Evolutionary conservation across 1,140 invertebrate genomes (phyloP), one percentile per base, ranked within the genome.

Genomic region (Linepithema humile): DNA sequence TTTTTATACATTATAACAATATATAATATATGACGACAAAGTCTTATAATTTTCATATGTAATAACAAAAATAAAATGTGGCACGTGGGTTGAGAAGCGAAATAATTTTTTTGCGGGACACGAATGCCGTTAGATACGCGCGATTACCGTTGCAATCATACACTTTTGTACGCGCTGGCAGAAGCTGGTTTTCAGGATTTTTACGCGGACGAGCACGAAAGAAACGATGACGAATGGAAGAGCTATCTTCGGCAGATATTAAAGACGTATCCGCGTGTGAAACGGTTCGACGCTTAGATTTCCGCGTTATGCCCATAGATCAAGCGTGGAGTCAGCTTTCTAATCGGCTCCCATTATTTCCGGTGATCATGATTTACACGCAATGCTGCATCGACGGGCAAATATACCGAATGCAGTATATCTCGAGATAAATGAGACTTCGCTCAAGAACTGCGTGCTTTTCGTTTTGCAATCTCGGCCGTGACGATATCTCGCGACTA

Each of bases 331-430:
- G 73, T 67, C 82, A 75, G 74, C 88, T 89, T 89, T 89, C 88
- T 89, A 89, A 89, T 89, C 88, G 87, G 64, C 82, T 82, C 72
- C 85, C 75, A 77, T 89, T 89, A 89, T 88, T 89, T 87, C 85
- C 88, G 87, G 72, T 60, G 82, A 89, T 73, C 77, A 32, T 87
- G 88, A 89, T 89, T 89, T 88, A 89, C 55, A 69, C 77, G 82
- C 59, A 60, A 83, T 85, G 75, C 64, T 23, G 59, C 62, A 72
- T 75, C 86, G 84, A 83, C 78, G 69, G 55, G 87, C 69, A 82
- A 89, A 80, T 69, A 82, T 55, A 57, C 80, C 48, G 83, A 84
- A 88, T 60, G 82, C 80, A 43, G 59, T 55, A 70, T 83, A 59
- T 55, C 62, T 17, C 55, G 69, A 84, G 88, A 89, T 75, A 84